Evolutionary conservation across 2,888 invertebrate genomes (phyloP).

Genomic region (Thysanoteuthis rhombus): DNA sequence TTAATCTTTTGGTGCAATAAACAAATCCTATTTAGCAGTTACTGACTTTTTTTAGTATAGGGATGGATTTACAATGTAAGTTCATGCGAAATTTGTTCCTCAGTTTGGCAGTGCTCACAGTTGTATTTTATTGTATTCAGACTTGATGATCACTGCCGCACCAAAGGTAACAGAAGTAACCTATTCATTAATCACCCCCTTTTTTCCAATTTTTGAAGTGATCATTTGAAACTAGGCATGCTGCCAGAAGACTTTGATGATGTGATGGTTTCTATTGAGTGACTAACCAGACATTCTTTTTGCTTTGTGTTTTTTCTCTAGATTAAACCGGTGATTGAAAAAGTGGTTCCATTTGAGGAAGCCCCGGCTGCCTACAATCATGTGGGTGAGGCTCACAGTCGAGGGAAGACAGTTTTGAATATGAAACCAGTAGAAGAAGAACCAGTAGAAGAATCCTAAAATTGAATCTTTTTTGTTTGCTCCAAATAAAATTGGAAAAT

Average conservation of each 20-base stretch:
- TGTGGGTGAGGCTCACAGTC: slow-evolving; percentile 59
- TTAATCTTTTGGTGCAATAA: too few species aligned
- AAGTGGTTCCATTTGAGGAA: slow-evolving; percentile 77
- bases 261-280: background rate
- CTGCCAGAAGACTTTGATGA: too few species aligned
- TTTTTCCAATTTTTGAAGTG: background rate
- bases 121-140: too few species aligned
- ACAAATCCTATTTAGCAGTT: too few species aligned
- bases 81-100: too few species aligned
- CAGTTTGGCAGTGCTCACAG: too few species aligned
- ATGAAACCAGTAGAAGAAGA: slow-evolving; percentile 31
- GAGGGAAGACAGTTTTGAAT: slow-evolving; percentile 68
- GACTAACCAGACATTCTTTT: background rate
- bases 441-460: background rate
- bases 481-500: too few species aligned
- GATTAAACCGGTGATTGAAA: slow-evolving; percentile 80
- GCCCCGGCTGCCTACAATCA: slow-evolving; percentile 76
- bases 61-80: too few species aligned
- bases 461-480: background rate
- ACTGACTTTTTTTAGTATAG: too few species aligned
- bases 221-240: background rate
- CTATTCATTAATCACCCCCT: background rate
- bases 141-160: too few species aligned
- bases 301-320: slow-evolving; percentile 60
- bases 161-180: too few species aligned